Evolutionary conservation across 2,888 invertebrate species (phyloP).

Genomic region (Ferrisia virgata): DNA sequence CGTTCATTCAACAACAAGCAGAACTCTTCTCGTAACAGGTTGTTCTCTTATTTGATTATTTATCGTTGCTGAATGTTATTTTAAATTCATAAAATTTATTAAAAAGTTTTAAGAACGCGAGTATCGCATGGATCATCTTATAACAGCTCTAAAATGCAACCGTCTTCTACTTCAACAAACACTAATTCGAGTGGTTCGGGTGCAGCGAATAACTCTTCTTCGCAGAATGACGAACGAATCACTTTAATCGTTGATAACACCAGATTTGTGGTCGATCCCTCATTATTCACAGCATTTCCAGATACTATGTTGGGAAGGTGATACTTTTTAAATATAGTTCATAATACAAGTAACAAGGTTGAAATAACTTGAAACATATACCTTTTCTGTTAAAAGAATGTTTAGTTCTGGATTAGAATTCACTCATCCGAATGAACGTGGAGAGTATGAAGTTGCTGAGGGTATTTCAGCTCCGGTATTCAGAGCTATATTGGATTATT

Average conservation of each 20-base stretch:
- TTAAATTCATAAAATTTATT: neutral
- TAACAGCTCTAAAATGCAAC: constrained; percentile 2
- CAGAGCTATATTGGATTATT: constrained; percentile 90
- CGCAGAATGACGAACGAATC: constrained; percentile 67
- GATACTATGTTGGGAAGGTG: constrained; percentile 95
- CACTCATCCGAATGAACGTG: constrained; percentile 90
- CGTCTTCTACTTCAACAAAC: neutral
- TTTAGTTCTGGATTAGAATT: constrained; percentile 89
- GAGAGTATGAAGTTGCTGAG: constrained; percentile 96
- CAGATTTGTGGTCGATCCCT: constrained; percentile 87
- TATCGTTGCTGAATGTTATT: neutral
- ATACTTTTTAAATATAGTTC: constrained; percentile 36
- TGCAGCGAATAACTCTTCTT: neutral
- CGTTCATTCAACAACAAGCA: constrained; percentile 57
- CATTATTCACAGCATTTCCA: constrained; percentile 88
- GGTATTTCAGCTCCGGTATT: constrained; percentile 95
- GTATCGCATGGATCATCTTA: neutral
- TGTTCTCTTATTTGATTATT: constrained; percentile 42
- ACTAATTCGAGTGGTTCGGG: neutral
- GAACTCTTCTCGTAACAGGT: constrained; percentile 56
- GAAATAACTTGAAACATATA: too few relatives aligned
- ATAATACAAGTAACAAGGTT: neutral
- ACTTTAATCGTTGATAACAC: constrained; percentile 96
- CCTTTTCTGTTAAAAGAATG: constrained; percentile 74
- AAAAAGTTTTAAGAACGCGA: neutral